Percentiles rank a stretch among this genome's conserved stretches.
phyloP scores from a whole-genome alignment of 2,888 invertebrate genomes.

The Morpho helenor region DNA sequence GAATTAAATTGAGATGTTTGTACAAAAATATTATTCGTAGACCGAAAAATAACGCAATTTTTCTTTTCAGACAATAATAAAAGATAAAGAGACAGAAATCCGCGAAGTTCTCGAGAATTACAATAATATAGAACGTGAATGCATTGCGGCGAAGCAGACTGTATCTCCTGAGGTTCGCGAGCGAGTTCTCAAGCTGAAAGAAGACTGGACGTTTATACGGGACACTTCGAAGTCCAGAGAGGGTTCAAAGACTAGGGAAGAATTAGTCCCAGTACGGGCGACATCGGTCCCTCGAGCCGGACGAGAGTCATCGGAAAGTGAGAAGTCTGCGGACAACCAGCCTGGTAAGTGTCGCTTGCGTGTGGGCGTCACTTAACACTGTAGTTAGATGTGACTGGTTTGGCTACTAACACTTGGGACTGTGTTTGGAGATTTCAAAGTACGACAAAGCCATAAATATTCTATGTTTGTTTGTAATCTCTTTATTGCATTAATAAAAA shows the following conservation, averaged over 20 bases:
- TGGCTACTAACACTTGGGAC: slow-evolving; percentile 19
- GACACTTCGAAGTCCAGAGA: slow-evolving; percentile 49
- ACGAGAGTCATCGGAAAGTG: slow-evolving; percentile 10
- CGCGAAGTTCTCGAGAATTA: slow-evolving; percentile 82
- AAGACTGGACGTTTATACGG: slow-evolving; percentile 43
- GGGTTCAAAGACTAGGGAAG: slow-evolving; percentile 9
- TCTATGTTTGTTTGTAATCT: no score
- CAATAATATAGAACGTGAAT: slow-evolving; percentile 79
- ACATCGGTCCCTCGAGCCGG: slow-evolving; percentile 14
- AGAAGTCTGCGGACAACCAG: slow-evolving; percentile 16
- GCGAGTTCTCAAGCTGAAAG: slow-evolving; percentile 27
- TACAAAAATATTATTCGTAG: background rate
- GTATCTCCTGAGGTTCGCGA: slow-evolving; percentile 49
- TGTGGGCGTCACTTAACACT: slow-evolving; percentile 22
- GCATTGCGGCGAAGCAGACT: slow-evolving; percentile 57
- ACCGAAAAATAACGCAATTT: background rate
- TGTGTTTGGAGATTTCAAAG: background rate
- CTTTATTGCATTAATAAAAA: no score
- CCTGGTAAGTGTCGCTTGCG: slow-evolving; percentile 19
- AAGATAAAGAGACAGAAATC: slow-evolving; percentile 79
- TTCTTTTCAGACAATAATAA: slow-evolving; percentile 52
- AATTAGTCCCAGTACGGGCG: slow-evolving; percentile 11
- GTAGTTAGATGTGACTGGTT: slow-evolving; percentile 7
- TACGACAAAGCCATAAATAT: no score
- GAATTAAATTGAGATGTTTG: background rate